Percentiles rank a stretch among this genome's conserved stretches.
These are phyloP conservation scores for Drosophila robusta DNA, from an alignment of 2,888 invertebrate genomes.

Conservation along the genomic window DNA sequence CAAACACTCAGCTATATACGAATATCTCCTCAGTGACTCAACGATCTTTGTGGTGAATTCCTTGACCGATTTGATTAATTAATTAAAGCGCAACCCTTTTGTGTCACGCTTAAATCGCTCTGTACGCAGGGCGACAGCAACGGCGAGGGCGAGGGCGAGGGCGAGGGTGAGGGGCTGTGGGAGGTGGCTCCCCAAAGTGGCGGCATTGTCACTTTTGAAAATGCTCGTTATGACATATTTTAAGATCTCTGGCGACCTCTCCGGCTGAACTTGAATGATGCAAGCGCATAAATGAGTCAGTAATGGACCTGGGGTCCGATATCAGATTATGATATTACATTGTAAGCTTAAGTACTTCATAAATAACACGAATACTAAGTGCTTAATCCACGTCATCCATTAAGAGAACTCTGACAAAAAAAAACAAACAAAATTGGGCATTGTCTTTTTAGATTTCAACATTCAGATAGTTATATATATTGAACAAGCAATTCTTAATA, in stretches of 20 bases:
- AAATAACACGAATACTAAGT: constrained; percentile 2
- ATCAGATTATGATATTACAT: constrained; percentile 25
- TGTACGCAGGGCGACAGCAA: not conserved
- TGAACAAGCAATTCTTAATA: not conserved
- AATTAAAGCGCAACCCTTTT: constrained; percentile 78
- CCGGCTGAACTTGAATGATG: constrained; percentile 74
- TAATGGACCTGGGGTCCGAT: constrained; percentile 1
- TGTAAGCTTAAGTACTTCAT: constrained; percentile 2
- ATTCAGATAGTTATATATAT: no score
- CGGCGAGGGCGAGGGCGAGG: not conserved
- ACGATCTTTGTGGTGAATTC: constrained; percentile 47
- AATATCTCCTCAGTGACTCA: constrained; percentile 40
- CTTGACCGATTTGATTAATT: constrained; percentile 80
- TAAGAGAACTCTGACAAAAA: not conserved
- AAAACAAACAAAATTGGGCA: not conserved
- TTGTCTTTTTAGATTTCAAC: no score
- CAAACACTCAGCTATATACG: not conserved
- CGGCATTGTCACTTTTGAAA: constrained; percentile 70
- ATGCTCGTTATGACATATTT: constrained; percentile 51
- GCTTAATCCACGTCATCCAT: not conserved
- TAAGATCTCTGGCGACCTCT: constrained; percentile 61
- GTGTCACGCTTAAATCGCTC: constrained; percentile 35
- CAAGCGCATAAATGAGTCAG: constrained; percentile 65
- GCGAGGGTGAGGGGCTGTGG: not conserved
- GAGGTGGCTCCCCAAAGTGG: constrained; percentile 49